These are phyloP conservation scores for Zaprionus obscuricornis DNA, from an alignment of 2,888 invertebrate genomes.

Conservation along the genomic window DNA sequence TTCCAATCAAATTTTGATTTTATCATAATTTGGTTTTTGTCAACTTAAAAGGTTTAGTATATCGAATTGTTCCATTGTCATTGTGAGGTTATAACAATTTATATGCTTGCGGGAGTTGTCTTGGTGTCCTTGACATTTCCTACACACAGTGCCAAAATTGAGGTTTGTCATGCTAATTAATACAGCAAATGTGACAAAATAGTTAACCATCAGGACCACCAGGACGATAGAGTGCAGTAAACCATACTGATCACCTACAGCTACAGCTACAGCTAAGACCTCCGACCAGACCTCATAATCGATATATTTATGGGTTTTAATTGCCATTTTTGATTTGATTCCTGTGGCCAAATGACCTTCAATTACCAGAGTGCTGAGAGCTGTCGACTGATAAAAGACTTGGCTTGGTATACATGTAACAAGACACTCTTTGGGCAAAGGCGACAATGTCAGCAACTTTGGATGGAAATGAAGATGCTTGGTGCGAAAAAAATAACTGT, in stretches of 20 bases:
- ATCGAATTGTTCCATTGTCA: background rate
- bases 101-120: conserved; percentile 10
- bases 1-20: too few species aligned
- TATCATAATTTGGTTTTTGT: too few species aligned
- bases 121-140: conserved; percentile 32
- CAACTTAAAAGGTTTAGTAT: too few species aligned
- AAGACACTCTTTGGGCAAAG: too few species aligned
- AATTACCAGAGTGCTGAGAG: conserved; percentile 1
- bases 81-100: conserved; percentile 45
- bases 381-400: conserved; percentile 28
- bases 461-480: too few species aligned
- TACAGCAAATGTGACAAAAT: conserved; percentile 59
- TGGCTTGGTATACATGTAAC: too few species aligned
- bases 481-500: too few species aligned
- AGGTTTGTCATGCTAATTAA: conserved; percentile 79
- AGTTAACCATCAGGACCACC: conserved; percentile 18
- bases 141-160: conserved; percentile 54
- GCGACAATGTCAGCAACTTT: conserved; percentile 33
- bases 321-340: conserved; percentile 61
- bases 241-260: background rate
- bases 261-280: background rate
- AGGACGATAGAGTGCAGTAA: conserved; percentile 24
- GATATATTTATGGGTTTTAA: conserved; percentile 68
- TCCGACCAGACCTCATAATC: conserved; percentile 44
- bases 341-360: conserved; percentile 60